These are phyloP conservation scores for Eulemur albifrons DNA, from an alignment of 2,797 vertebrate genomes.

Conservation along the genomic window DNA sequence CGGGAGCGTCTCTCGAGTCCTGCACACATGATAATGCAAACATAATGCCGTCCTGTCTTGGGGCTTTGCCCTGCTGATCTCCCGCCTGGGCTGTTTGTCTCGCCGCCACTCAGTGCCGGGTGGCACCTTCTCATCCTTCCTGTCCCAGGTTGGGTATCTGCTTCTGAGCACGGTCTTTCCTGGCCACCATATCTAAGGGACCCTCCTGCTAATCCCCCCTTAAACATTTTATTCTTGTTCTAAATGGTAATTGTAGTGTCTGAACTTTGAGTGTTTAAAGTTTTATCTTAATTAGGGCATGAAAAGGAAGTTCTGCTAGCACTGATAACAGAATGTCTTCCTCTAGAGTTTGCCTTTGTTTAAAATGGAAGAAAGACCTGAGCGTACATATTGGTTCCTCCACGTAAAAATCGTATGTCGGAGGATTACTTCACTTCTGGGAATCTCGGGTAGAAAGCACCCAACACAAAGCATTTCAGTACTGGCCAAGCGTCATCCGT, in stretches of 20 bases:
- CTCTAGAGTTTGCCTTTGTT: not conserved
- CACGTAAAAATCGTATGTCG: not conserved
- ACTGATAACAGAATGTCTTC: not conserved
- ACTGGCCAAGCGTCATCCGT: not conserved
- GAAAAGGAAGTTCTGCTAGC: not conserved
- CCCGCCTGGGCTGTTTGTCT: not conserved
- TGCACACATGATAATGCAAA: not conserved
- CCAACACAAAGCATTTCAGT: not conserved
- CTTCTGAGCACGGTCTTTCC: not conserved
- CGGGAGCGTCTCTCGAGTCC: not conserved
- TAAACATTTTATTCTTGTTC: not conserved
- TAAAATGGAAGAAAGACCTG: not conserved
- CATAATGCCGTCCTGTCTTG: not conserved
- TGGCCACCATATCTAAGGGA: not conserved
- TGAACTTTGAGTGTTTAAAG: not conserved
- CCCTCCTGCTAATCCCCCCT: not conserved
- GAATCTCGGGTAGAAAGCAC: not conserved
- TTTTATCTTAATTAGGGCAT: not conserved
- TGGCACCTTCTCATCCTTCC: not conserved
- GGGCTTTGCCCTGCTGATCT: not conserved
- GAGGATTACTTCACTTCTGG: not conserved
- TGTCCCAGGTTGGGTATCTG: not conserved
- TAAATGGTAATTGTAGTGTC: not conserved
- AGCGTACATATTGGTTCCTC: not conserved
- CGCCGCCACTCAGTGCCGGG: not conserved